Conservation (phyloP, 2,888 invertebrate genomes). For the Eurytoma californica region DNA sequence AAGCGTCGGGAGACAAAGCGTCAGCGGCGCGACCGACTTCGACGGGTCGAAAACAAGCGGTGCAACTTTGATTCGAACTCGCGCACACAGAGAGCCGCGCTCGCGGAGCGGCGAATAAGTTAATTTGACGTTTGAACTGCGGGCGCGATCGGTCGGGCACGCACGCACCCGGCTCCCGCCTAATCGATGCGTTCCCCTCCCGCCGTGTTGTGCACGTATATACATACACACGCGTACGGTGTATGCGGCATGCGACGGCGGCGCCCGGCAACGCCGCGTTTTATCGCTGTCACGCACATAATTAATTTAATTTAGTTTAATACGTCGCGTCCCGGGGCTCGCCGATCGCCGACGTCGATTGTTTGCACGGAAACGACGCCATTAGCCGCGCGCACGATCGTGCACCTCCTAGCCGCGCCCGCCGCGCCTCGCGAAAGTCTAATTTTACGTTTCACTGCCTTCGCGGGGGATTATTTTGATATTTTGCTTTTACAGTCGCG, state of each 20-base stretch:
- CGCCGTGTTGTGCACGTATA: too few relatives aligned
- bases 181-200: conserved; percentile 47
- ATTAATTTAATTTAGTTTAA: conserved; percentile 75
- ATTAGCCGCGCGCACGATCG: conserved; percentile 56
- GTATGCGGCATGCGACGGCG: neutral
- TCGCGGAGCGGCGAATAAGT: conserved; percentile 16
- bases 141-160: neutral
- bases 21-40: neutral
- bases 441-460: too few relatives aligned
- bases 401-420: too few relatives aligned
- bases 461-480: too few relatives aligned
- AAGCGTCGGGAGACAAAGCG: neutral
- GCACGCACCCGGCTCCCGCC: neutral
- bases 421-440: neutral
- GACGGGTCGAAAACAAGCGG: conserved; percentile 6
- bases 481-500: too few relatives aligned
- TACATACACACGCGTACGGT: too few relatives aligned
- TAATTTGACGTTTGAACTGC: conserved; percentile 50
- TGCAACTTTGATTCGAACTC: conserved; percentile 10
- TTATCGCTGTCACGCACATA: conserved; percentile 75
- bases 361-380: conserved; percentile 71
- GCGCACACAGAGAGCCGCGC: neutral
- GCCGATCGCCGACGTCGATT: conserved; percentile 69
- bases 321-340: conserved; percentile 64
- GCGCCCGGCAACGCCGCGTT: conserved; percentile 56